Percentiles rank a stretch among this genome's conserved stretches.
These are phyloP conservation scores for Gymnocheta viridis DNA, from an alignment of 2,888 invertebrate species.

Conservation along the genomic window DNA sequence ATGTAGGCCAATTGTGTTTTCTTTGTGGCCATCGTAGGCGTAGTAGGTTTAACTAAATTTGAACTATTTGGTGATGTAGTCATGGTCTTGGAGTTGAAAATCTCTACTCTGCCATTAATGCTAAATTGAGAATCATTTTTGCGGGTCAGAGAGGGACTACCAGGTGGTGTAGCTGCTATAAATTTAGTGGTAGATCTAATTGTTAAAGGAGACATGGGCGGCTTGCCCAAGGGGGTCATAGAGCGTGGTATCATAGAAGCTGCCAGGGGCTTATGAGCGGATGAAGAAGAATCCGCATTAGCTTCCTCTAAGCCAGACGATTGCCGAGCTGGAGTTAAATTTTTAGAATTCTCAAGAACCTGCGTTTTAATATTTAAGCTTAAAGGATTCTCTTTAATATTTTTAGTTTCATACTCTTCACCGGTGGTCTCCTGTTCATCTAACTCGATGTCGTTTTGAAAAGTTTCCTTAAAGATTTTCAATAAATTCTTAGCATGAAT, in stretches of 20 bases:
- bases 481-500: conserved; percentile 79
- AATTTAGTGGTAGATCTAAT: conserved; percentile 70
- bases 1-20: conserved; percentile 71
- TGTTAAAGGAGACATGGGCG: conserved; percentile 71
- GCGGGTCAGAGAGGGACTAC: conserved; percentile 64
- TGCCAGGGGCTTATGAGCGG: conserved; percentile 25
- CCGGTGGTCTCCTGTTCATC: conserved; percentile 72
- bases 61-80: conserved; percentile 49
- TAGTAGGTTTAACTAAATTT: conserved; percentile 71
- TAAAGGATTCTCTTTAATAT: not conserved
- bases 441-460: conserved; percentile 77
- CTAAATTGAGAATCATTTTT: conserved; percentile 75
- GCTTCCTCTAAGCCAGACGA: not conserved
- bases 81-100: conserved; percentile 79
- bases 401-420: conserved; percentile 48
- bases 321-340: not conserved
- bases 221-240: conserved; percentile 73
- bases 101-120: conserved; percentile 79
- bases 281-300: not conserved
- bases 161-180: conserved; percentile 62
- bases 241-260: conserved; percentile 74
- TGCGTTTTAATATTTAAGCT: conserved; percentile 41
- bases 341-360: conserved; percentile 36
- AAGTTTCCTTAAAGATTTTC: conserved; percentile 80
- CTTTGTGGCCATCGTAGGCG: conserved; percentile 73